These are phyloP conservation scores for Ophonus ardosiacus DNA, from an alignment of 2,888 invertebrate genomes.

Conservation along the genomic window DNA sequence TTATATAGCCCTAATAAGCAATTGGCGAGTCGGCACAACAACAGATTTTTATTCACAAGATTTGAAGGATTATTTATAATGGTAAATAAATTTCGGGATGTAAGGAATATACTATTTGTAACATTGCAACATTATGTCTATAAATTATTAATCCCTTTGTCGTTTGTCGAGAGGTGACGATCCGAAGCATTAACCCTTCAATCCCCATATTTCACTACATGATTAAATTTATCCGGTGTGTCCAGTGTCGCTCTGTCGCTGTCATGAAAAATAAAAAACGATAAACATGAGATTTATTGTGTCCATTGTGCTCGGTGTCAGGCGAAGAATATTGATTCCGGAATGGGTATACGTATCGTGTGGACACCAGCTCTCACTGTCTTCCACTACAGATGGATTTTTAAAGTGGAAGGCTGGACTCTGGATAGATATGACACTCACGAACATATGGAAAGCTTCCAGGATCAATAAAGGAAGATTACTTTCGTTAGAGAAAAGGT, in stretches of 20 bases:
- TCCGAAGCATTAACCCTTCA: background rate
- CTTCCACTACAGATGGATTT: background rate
- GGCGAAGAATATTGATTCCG: background rate
- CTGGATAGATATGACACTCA: background rate
- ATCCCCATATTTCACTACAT: background rate
- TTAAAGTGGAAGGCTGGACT: background rate
- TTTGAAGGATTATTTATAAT: too few species aligned
- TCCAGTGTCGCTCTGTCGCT: background rate
- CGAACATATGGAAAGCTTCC: background rate
- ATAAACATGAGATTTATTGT: background rate
- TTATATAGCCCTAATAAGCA: too few species aligned
- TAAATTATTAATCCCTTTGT: too few species aligned
- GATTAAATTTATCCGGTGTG: background rate
- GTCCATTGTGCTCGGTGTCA: background rate
- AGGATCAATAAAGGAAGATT: background rate
- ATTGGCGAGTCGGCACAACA: too few species aligned
- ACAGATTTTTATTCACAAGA: too few species aligned
- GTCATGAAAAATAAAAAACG: background rate
- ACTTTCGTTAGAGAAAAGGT: background rate
- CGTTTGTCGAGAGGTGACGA: background rate
- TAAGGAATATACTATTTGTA: too few species aligned
- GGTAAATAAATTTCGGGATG: too few species aligned
- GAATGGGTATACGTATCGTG: background rate
- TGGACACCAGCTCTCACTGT: background rate
- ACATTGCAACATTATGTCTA: too few species aligned